These are phyloP conservation scores for Acleris laterana DNA, from an alignment of 2,888 invertebrate species.

Conservation along the genomic window DNA sequence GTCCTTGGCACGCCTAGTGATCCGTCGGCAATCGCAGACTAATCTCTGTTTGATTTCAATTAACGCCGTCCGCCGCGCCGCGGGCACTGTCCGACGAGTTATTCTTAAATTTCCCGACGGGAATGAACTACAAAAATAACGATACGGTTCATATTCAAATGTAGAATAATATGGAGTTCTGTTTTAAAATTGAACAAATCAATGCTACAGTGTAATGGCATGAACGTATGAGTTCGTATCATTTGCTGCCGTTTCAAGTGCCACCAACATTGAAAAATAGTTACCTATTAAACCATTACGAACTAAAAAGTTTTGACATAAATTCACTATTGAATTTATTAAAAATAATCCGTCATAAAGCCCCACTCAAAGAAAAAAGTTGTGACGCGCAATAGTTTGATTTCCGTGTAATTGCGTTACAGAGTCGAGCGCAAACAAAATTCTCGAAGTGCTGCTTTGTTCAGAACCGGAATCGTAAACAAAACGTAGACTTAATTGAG, in stretches of 20 bases:
- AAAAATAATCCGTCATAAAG: slow-evolving; percentile 1
- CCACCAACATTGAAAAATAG: too few species aligned
- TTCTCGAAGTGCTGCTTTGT: slow-evolving; percentile 68
- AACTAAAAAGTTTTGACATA: not conserved
- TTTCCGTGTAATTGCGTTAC: slow-evolving; percentile 33
- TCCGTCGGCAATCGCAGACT: slow-evolving; percentile 63
- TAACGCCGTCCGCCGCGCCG: slow-evolving; percentile 51
- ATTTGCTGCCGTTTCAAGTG: too few species aligned
- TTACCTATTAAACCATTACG: not conserved
- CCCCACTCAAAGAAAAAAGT: not conserved
- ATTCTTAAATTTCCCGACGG: slow-evolving; percentile 24
- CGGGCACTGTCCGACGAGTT: slow-evolving; percentile 17
- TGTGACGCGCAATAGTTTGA: slow-evolving; percentile 36
- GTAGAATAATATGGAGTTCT: slow-evolving; percentile 18
- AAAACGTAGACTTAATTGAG: slow-evolving; percentile 81
- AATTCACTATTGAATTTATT: too few species aligned
- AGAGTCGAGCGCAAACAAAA: slow-evolving; percentile 60
- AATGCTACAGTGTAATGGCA: not conserved
- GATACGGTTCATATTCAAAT: not conserved
- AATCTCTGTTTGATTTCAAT: slow-evolving; percentile 81
- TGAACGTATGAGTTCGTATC: too few species aligned
- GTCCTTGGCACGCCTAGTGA: slow-evolving; percentile 56
- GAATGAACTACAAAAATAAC: slow-evolving; percentile 1
- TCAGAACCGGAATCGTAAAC: slow-evolving; percentile 63
- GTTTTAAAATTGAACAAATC: slow-evolving; percentile 4